Conservation (phyloP, 2,888 invertebrate species). For the Drosophila tripunctata region DNA sequence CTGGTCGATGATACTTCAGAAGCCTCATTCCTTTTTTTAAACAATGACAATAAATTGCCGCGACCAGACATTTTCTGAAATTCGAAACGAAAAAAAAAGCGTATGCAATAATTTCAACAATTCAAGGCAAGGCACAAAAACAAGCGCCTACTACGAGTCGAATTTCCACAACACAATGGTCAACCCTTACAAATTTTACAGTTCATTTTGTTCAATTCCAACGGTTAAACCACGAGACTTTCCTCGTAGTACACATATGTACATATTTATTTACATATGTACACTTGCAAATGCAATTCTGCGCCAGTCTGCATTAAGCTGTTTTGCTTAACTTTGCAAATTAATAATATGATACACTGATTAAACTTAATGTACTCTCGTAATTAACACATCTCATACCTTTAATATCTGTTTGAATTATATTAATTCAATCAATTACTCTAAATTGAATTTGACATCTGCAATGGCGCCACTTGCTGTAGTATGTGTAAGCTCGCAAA, state of each 20-base stretch:
- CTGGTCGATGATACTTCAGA: conserved; percentile 25
- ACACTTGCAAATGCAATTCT: not conserved
- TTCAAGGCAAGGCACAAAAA: too few relatives aligned
- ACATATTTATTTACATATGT: not conserved
- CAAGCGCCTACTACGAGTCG: too few relatives aligned
- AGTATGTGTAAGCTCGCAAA: too few relatives aligned
- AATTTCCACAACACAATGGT: too few relatives aligned
- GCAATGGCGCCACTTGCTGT: not conserved
- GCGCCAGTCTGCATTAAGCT: not conserved
- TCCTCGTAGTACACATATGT: not conserved
- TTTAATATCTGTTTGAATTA: not conserved
- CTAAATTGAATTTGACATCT: not conserved
- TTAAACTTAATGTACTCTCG: not conserved
- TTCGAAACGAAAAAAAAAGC: too few relatives aligned
- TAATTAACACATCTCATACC: not conserved
- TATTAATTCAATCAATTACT: not conserved
- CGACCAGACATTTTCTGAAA: conserved; percentile 65
- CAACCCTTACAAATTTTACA: not conserved
- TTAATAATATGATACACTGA: not conserved
- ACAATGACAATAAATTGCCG: conserved; percentile 51
- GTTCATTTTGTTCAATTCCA: not conserved
- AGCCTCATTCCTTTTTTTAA: conserved; percentile 29
- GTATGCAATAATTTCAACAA: too few relatives aligned
- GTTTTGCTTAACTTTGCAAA: not conserved
- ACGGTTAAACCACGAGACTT: not conserved